Percentiles rank a stretch among this genome's conserved stretches.
phyloP scores from a whole-genome alignment of 1,140 invertebrate species.

The Drosophila ambigua region DNA sequence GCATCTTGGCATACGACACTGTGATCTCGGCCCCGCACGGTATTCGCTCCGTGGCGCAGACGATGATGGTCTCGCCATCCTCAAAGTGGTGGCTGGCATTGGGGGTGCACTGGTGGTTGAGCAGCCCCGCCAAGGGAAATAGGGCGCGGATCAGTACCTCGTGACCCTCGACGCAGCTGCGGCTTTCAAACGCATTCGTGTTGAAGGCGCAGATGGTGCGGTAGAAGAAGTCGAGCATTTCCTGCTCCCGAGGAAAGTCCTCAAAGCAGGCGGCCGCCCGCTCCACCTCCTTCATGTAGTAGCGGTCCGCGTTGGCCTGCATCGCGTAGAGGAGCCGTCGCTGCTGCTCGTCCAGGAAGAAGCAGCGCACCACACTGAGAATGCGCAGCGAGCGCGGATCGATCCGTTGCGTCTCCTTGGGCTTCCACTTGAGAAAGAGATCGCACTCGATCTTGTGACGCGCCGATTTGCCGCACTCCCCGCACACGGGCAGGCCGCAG shows the following conservation, averaged over 20 bases:
- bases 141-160: conserved; percentile 87
- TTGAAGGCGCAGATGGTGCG: conserved; percentile 87
- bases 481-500: conserved; percentile 84
- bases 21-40: conserved; percentile 88
- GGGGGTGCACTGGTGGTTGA: conserved; percentile 90
- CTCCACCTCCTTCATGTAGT: conserved; percentile 86
- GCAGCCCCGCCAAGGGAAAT: conserved; percentile 89
- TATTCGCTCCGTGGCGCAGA: conserved; percentile 87
- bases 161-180: conserved; percentile 84
- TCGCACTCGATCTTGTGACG: conserved; percentile 86
- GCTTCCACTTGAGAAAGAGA: conserved; percentile 85
- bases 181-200: conserved; percentile 90
- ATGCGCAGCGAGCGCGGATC: conserved; percentile 85
- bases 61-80: conserved; percentile 86
- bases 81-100: conserved; percentile 89
- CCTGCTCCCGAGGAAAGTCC: conserved; percentile 86
- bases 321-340: conserved; percentile 85
- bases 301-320: conserved; percentile 85
- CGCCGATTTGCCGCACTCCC: conserved; percentile 85
- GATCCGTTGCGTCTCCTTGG: conserved; percentile 84
- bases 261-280: conserved; percentile 86
- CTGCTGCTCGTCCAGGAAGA: conserved; percentile 85
- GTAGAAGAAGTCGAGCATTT: conserved; percentile 85
- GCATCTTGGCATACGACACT: conserved; percentile 88
- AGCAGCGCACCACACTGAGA: conserved; percentile 86